Conservation (phyloP, 2,888 invertebrate genomes). For the Ecliptopera silaceata region DNA sequence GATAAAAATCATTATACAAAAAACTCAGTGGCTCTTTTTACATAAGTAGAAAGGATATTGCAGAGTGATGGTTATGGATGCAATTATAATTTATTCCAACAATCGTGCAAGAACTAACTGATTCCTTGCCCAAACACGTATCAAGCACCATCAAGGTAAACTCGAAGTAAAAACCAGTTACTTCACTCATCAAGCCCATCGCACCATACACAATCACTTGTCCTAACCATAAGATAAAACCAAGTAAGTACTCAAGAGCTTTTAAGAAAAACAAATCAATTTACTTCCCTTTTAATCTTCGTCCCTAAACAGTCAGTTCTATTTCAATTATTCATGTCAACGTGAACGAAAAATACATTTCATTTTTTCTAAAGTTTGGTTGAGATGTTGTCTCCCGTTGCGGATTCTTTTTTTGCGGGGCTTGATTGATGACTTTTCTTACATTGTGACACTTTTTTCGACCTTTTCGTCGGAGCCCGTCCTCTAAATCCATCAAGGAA, state of each 20-base stretch:
- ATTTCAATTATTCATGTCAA: conserved; percentile 60
- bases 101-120: conserved; percentile 25
- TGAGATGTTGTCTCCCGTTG: conserved; percentile 58
- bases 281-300: conserved; percentile 41
- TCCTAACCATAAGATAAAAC: conserved; percentile 31
- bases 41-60: no score
- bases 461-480: conserved; percentile 51
- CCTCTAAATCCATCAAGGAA: conserved; percentile 54
- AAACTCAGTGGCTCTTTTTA: no score
- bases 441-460: conserved; percentile 59
- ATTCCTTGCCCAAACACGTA: conserved; percentile 24
- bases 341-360: conserved; percentile 47
- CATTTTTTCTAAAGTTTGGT: conserved; percentile 57
- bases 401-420: conserved; percentile 60
- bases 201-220: conserved; percentile 17
- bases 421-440: conserved; percentile 75
- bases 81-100: conserved; percentile 1
- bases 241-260: conserved; percentile 28
- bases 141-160: conserved; percentile 27
- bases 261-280: conserved; percentile 33
- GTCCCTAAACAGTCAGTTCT: conserved; percentile 45
- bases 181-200: conserved; percentile 26
- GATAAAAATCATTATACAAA: no score
- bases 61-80: no score
- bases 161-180: conserved; percentile 23